These are phyloP conservation scores for Trididemnum miniatum DNA, from an alignment of 23 tunicate species.

Conservation along the genomic window DNA sequence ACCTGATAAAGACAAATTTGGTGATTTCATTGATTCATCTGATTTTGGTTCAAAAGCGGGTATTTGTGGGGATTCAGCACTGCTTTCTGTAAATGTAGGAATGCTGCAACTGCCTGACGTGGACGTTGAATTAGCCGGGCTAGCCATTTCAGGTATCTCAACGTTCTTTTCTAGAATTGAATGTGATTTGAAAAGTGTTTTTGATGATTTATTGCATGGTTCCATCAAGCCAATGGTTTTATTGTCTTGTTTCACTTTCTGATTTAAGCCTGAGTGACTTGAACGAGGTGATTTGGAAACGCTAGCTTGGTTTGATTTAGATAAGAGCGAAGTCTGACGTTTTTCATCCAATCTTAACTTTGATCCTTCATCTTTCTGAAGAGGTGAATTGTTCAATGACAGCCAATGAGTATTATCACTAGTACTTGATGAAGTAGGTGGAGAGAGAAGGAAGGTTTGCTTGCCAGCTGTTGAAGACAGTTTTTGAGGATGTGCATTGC, in stretches of 20 bases:
- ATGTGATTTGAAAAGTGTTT: too few species aligned
- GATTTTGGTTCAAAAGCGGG: background rate
- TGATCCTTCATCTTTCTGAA: background rate
- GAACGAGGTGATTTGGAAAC: too few species aligned
- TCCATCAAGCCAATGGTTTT: too few species aligned
- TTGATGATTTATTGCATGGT: too few species aligned
- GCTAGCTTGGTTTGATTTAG: too few species aligned
- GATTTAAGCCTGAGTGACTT: too few species aligned
- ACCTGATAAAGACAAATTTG: background rate
- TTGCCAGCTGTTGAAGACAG: background rate
- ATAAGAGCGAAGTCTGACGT: too few species aligned
- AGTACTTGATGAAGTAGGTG: background rate
- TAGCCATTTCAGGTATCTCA: background rate
- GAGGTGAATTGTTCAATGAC: background rate
- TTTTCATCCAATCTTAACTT: too few species aligned
- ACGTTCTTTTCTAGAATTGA: too few species aligned
- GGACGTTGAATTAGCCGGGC: background rate
- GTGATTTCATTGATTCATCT: background rate
- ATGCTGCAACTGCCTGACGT: constrained; percentile 32
- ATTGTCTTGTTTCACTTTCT: too few species aligned
- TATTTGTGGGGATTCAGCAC: constrained; percentile 24
- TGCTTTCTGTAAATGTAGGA: constrained; percentile 44
- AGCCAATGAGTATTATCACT: too few species aligned
- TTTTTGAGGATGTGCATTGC: background rate
- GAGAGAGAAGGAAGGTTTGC: background rate